Evolutionary conservation across 2,797 vertebrate genomes (phyloP).

Genomic region (Esox lucius): DNA sequence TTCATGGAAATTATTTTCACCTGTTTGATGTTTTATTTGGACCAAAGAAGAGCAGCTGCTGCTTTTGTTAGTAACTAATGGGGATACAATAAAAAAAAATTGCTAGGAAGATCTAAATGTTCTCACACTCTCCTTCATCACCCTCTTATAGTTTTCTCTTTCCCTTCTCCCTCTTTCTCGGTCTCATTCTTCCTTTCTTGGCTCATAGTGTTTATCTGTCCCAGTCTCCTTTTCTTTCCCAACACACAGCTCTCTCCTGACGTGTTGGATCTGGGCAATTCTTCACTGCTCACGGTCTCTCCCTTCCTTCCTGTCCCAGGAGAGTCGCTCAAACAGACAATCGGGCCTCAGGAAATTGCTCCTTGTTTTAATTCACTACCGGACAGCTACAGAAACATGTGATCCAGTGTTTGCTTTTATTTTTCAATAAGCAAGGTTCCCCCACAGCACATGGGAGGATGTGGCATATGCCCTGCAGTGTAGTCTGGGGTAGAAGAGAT

Average conservation of each 20-base stretch:
- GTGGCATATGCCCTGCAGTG: conserved; percentile 14
- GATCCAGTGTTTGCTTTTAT: conserved; percentile 48
- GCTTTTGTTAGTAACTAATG: too few species aligned
- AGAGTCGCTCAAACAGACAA: conserved; percentile 75
- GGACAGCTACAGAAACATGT: conserved; percentile 76
- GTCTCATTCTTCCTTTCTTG: not conserved
- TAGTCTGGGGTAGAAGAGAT: conserved; percentile 1
- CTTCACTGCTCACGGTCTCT: conserved; percentile 14
- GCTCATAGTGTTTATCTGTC: too few species aligned
- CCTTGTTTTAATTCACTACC: conserved; percentile 81
- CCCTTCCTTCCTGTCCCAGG: conserved; percentile 37
- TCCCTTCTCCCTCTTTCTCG: not conserved
- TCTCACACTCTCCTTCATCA: too few species aligned
- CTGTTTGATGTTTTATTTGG: too few species aligned
- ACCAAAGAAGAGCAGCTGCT: too few species aligned
- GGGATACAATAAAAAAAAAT: too few species aligned
- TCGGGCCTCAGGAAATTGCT: conserved; percentile 83
- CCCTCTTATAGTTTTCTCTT: not conserved
- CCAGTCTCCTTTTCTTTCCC: conserved; percentile 21
- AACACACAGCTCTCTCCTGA: not conserved
- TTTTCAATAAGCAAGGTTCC: not conserved
- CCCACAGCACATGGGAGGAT: conserved; percentile 60
- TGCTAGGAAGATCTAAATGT: too few species aligned
- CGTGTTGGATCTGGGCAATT: not conserved
- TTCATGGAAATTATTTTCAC: too few species aligned